Evolutionary conservation across 2,113 vertebrate species (phyloP), one percentile per base, ranked within the genome.

Genomic region (Damaliscus lunatus): DNA sequence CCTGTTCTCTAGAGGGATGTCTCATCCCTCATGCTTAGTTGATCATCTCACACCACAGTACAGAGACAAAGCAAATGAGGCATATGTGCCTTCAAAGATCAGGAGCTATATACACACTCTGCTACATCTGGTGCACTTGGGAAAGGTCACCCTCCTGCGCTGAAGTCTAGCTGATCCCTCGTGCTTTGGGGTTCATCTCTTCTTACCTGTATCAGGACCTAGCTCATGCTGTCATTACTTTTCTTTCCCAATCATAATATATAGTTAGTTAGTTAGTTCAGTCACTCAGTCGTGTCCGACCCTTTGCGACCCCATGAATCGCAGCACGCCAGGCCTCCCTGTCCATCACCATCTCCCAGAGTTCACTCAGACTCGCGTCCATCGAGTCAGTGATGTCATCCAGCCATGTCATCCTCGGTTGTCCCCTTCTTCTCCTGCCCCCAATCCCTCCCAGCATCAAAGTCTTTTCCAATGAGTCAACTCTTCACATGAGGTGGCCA

Each of bases 91-190:
- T 29, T 1, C 6, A 36, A 52, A 33, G 3, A 17, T 50, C 8
- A 5, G 2, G 40, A 13, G 0, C 7, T 29, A n/a, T 6, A 1
- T 31, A 4, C 19, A 6, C 15, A 3, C 9, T 48, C 5, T 82
- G 1, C 29, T 31, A 6, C 40, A 36, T 71, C 3, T 36, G 4
- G 9, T 3, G 8, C 52, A 25, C 40, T 43, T 25, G 12, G 48
- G 9, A 53, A 52, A 60, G 21, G 4, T 4, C 3, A 0, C 5
- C 1, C 46, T 60, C 4, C 7, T 11, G 1, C 4, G 3, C 21
- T 43, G 15, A 90, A 85, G 67, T 53, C 12, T 52, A 57, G 21
- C 25, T 12, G 19, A 14, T 53, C 43, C 1, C 2, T 0, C 52
- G 7, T 23, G 27, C 2, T 33, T 6, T 15, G 13, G 7, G 53